phyloP scores from a whole-genome alignment of 2,113 vertebrate species.

The Prionailurus viverrinus region DNA sequence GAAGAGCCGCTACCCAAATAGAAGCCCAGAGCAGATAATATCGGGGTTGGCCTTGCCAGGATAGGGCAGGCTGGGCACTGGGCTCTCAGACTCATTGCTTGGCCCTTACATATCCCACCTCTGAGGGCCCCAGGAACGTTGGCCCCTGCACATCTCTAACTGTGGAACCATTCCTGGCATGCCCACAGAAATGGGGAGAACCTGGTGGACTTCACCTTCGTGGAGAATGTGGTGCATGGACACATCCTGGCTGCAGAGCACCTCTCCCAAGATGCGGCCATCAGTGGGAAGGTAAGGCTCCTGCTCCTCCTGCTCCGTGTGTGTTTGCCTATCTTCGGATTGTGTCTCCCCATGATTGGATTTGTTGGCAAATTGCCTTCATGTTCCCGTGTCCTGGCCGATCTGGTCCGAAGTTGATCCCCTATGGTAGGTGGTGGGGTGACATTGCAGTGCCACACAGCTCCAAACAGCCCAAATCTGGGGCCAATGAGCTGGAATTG shows the following conservation, averaged over 20 bases:
- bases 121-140: neutral
- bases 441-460: neutral
- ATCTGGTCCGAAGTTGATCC: neutral
- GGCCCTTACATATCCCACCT: neutral
- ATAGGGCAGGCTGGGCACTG: neutral
- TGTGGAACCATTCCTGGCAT: neutral
- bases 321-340: fast-evolving
- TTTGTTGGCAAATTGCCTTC: neutral
- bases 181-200: constrained; percentile 93
- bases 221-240: constrained; percentile 98
- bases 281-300: constrained; percentile 93
- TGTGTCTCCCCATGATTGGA: neutral
- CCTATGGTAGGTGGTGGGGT: neutral
- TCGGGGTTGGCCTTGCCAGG: neutral
- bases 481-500: neutral
- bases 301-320: neutral
- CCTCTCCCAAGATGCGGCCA: constrained; percentile 88
- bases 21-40: neutral
- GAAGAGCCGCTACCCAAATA: neutral
- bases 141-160: neutral
- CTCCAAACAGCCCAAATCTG: neutral
- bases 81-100: neutral
- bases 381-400: neutral
- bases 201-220: constrained; percentile 97
- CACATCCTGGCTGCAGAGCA: constrained; percentile 96